Conservation (phyloP, 2,113 vertebrate species). For the Rhombomys opimus region DNA sequence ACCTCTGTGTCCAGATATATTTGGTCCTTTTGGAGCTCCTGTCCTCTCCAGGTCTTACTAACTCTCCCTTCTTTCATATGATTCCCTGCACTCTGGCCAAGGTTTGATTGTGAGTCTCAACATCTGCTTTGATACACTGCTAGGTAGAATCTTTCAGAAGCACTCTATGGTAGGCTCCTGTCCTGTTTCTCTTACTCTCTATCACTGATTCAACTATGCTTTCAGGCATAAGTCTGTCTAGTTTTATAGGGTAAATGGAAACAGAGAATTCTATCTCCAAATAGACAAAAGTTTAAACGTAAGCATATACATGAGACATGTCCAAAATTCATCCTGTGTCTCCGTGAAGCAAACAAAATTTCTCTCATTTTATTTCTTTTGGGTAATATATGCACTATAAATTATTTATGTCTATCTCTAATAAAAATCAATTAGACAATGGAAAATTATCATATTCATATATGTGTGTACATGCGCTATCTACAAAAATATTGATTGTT, state of each 20-base stretch:
- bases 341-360: slow-evolving; percentile 35
- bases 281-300: not conserved
- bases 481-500: not conserved
- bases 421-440: slow-evolving; percentile 48
- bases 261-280: not conserved
- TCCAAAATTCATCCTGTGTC: slow-evolving; percentile 41
- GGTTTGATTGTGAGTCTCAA: too few species aligned
- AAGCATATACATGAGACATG: slow-evolving; percentile 49
- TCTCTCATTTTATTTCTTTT: slow-evolving; percentile 63
- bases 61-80: too few species aligned
- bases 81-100: too few species aligned
- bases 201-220: not conserved
- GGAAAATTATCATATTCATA: not conserved
- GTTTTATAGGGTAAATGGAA: not conserved
- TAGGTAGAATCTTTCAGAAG: too few species aligned
- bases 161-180: too few species aligned
- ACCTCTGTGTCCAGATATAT: too few species aligned
- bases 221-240: not conserved
- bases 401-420: slow-evolving; percentile 76
- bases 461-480: not conserved
- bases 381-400: slow-evolving; percentile 74
- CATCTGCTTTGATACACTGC: too few species aligned
- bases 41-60: too few species aligned
- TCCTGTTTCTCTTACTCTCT: not conserved
- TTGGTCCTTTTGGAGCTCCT: too few species aligned